Evolutionary conservation across 2,888 invertebrate species (phyloP), one percentile per base, ranked within the genome.

Genomic region (Pherbina coryleti): DNA sequence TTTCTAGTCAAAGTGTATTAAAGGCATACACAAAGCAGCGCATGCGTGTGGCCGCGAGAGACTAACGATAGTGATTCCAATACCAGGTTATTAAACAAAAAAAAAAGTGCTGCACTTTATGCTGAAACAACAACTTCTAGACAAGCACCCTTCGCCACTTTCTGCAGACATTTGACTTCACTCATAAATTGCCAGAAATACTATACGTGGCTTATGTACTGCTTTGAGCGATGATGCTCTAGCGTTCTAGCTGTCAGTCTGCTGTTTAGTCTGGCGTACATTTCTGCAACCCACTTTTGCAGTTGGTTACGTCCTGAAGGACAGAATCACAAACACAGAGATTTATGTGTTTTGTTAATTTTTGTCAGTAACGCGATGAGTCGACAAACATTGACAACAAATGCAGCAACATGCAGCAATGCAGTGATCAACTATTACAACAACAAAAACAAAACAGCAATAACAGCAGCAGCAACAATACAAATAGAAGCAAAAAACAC

Each of bases 41-140:
- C 55, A 71, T 71, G 71, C 71, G 71, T 71, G 71, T 71, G 71
- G 71, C 34, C 71, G 31, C 19, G n/a, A 49, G 19, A n/a, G 11
- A 55, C 67, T 44, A 9, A 60, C 60, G 19, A 25, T 22, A 14
- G 60, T 9, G 11, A 14, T 25, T n/a, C 25, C 22, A 60, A 60
- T 25, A 60, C 60, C 60, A 1, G 28, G 2, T 37, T 8, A 8
- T 37, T 37, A 8, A n/a, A n/a, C n/a, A n/a, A n/a, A n/a, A n/a
- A n/a, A 8, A 37, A 37, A 37, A 1, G 11, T 44, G 2, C 44
- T 44, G 44, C 14, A 44, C 7, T 44, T 44, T 3, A 11, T 44
- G 14, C 7, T 44, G 14, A 11, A 60, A 25, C 57, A 60, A 60
- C 57, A 60, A 60, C 57, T n/a, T n/a, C n/a, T 4, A n/a, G 57